Evolutionary conservation across 2,113 vertebrate genomes (phyloP), one percentile per base, ranked within the genome.

Genomic region (Stomatorhinus ivindoensis): DNA sequence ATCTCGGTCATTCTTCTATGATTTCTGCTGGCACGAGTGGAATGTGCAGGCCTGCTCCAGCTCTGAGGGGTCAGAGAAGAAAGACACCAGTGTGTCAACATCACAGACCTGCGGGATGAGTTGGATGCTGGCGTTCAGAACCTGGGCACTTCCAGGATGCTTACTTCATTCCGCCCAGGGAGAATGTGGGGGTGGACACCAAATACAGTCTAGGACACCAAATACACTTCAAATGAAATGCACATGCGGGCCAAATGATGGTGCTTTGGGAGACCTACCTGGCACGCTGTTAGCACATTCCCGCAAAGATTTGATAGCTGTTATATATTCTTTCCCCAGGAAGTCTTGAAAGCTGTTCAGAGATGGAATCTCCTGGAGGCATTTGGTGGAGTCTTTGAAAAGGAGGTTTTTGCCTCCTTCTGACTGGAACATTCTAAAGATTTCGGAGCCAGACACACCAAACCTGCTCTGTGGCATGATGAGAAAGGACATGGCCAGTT

Each of bases 21-120:
- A 47, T 42, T 88, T 91, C 51, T 89, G 50, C 91, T 94, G 92
- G 69, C 95, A 95, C 86, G 55, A 80, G 92, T 95, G 95, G 94
- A 96, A 97, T 88, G 65, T 91, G 91, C 97, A 97, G 91, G 94
- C 93, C 89, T 95, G 91, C 91, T 97, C 95, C 93, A 97, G 94
- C 91, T 89, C 97, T 97, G 94, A 92, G 53, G 82, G 17, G 8
- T 84, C 87, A 80, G 88, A 80, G 91, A 90, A 65, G 61, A 65
- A 88, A 44, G 87, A 47, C 55, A 46, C 47, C 47, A 39, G 5
- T 9, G 19, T 1, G 13, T 80, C 44, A 21, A 44, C 35, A 90
- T 31, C 15, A 50, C 6, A 55, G 21, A 44, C 46, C 46, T 85
- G n/a, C 3, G 17, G 24, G 46, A 24, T 27, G 46, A 47, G 24